These are phyloP conservation scores for Forbesichthys papilliferus DNA, from an alignment of 2,113 vertebrate genomes.

Conservation along the genomic window DNA sequence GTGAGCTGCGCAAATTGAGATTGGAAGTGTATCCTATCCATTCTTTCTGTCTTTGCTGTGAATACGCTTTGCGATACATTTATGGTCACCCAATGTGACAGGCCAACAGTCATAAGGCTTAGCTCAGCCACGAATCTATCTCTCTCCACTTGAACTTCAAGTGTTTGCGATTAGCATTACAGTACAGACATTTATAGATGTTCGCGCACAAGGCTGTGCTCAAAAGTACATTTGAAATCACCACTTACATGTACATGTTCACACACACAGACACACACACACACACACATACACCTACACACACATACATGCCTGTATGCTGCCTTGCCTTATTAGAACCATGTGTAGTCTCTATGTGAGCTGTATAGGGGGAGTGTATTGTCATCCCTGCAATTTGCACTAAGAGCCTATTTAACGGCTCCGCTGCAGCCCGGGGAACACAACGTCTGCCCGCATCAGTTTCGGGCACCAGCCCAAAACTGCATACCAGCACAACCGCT, in stretches of 20 bases:
- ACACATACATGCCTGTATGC: constrained; percentile 36
- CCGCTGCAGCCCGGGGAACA: constrained; percentile 22
- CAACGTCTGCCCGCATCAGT: constrained; percentile 23
- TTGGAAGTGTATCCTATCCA: neutral
- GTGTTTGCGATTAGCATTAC: constrained; percentile 72
- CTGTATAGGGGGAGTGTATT: constrained; percentile 42
- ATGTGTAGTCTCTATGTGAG: constrained; percentile 49
- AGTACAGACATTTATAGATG: neutral
- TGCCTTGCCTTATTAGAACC: constrained; percentile 56
- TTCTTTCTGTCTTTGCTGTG: neutral
- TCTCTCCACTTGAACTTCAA: constrained; percentile 46
- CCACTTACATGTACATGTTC: constrained; percentile 15
- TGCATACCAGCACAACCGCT: constrained; percentile 26
- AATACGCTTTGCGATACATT: constrained; percentile 29
- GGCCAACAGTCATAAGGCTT: constrained; percentile 18
- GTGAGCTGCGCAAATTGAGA: neutral
- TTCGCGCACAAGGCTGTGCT: constrained; percentile 15
- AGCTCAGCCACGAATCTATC: constrained; percentile 25
- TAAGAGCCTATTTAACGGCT: constrained; percentile 52
- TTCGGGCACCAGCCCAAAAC: constrained; percentile 36
- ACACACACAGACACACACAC: constrained; percentile 42
- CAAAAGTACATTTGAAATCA: neutral
- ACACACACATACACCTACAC: neutral
- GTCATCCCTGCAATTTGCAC: constrained; percentile 59
- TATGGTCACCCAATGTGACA: constrained; percentile 24